These are phyloP conservation scores for Pocillopora damicornis DNA, from an alignment of 64 coral and sea anemone species.

Conservation along the genomic window DNA sequence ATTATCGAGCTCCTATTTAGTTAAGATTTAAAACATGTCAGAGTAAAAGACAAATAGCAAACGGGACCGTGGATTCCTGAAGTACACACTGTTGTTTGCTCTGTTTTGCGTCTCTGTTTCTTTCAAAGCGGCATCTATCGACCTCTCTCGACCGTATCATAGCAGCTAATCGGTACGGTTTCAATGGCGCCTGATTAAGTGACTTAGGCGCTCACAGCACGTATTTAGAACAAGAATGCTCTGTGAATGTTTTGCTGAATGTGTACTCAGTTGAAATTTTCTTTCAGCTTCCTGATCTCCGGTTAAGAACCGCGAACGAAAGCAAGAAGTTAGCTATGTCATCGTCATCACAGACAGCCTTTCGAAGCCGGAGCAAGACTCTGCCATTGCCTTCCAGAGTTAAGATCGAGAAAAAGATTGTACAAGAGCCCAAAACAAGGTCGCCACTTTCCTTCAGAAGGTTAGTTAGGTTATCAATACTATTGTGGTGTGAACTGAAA, in stretches of 20 bases:
- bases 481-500: background rate
- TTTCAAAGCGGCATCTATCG: background rate
- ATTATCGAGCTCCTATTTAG: background rate
- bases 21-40: background rate
- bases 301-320: background rate
- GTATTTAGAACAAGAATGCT: background rate
- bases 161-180: background rate
- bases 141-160: background rate
- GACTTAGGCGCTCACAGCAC: background rate
- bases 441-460: conserved; percentile 29
- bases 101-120: background rate
- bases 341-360: background rate
- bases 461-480: background rate
- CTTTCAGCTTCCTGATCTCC: background rate
- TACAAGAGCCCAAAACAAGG: background rate
- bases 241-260: background rate
- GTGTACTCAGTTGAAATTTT: background rate
- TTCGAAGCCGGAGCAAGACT: conserved; percentile 28
- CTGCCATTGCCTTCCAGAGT: conserved; percentile 21
- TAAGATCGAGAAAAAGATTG: conserved; percentile 31
- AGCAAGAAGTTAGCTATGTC: background rate
- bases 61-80: background rate
- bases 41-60: background rate
- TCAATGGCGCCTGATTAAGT: background rate
- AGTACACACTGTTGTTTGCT: background rate